Conservation (phyloP, 2,888 invertebrate species). For the Muschampia plurimacula region DNA sequence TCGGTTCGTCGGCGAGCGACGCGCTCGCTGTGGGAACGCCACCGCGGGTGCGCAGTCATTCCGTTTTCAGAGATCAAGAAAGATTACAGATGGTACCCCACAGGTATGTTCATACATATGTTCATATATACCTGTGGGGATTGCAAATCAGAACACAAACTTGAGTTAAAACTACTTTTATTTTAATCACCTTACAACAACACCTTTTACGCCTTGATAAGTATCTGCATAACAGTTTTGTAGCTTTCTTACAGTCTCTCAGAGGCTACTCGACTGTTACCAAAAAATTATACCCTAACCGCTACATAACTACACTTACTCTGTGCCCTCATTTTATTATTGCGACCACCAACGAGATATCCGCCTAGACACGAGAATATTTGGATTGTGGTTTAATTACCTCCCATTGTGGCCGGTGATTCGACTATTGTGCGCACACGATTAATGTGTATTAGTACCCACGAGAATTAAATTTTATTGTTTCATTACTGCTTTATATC, state of each 20-base stretch:
- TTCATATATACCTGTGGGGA: too few relatives aligned
- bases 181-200: too few relatives aligned
- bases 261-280: not conserved
- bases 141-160: too few relatives aligned
- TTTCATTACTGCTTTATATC: slow-evolving; percentile 27
- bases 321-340: slow-evolving; percentile 64
- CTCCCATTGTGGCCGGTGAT: slow-evolving; percentile 76
- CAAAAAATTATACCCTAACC: not conserved
- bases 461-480: slow-evolving; percentile 42
- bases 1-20: slow-evolving; percentile 75
- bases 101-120: too few relatives aligned
- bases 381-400: slow-evolving; percentile 83
- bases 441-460: slow-evolving; percentile 42
- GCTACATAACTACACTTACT: slow-evolving; percentile 38
- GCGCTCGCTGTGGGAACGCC: slow-evolving; percentile 80
- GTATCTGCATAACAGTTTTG: too few relatives aligned
- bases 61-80: slow-evolving; percentile 57
- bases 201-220: too few relatives aligned
- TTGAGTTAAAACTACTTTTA: too few relatives aligned
- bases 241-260: not conserved
- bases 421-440: slow-evolving; percentile 55
- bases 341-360: slow-evolving; percentile 80
- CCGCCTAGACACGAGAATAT: slow-evolving; percentile 73
- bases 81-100: not conserved
- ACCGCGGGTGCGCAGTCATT: slow-evolving; percentile 78